phyloP scores from a whole-genome alignment of 2,797 vertebrate species.

The Enteromius argenteus region DNA sequence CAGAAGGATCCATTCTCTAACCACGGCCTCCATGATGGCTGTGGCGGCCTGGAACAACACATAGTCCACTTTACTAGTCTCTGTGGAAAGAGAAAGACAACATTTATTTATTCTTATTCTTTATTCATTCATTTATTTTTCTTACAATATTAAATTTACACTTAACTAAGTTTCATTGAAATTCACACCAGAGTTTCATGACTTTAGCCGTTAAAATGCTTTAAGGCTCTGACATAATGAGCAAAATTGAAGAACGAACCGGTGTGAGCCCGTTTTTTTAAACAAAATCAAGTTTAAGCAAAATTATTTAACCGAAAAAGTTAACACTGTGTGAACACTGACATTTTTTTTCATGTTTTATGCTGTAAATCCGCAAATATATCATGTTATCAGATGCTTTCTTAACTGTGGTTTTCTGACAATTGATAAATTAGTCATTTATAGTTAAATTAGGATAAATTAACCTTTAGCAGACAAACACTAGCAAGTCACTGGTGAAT shows the following conservation, averaged over 20 bases:
- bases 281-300: neutral
- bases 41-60: constrained; percentile 99
- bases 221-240: neutral
- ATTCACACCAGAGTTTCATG: neutral
- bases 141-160: neutral
- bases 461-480: neutral
- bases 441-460: neutral
- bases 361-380: neutral
- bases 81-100: constrained; percentile 71
- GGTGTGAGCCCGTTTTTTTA: neutral
- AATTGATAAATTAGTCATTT: neutral
- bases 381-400: neutral
- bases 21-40: constrained; percentile 98
- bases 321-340: neutral
- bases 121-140: neutral
- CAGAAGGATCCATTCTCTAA: constrained; percentile 97
- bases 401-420: neutral
- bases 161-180: neutral
- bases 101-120: neutral
- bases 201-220: neutral
- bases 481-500: neutral
- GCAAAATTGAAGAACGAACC: neutral
- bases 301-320: neutral
- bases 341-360: neutral
- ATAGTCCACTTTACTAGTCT: constrained; percentile 99